These are phyloP conservation scores for Oncorhynchus nerka DNA, from an alignment of 2,113 vertebrate genomes.

Conservation along the genomic window DNA sequence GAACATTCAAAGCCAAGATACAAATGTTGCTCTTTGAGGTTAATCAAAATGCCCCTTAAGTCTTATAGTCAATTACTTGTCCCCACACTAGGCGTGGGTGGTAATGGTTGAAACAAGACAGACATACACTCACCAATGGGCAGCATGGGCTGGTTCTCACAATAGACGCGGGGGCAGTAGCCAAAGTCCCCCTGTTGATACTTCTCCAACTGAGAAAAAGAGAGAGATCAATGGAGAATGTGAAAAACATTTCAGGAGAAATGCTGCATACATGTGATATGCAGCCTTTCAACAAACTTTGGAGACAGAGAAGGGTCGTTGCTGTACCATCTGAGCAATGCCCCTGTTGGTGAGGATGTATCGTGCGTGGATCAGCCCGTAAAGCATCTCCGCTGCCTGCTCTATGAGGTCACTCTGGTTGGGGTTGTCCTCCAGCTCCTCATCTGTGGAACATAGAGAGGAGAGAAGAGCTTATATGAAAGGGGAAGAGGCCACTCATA, in stretches of 20 bases:
- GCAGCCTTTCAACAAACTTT: neutral
- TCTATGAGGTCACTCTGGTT: conserved; percentile 96
- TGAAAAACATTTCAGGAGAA: too few relatives aligned
- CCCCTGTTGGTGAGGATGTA: conserved; percentile 95
- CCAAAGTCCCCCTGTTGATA: conserved; percentile 95
- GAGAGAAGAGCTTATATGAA: neutral
- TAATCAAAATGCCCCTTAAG: too few relatives aligned
- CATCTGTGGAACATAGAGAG: conserved; percentile 69
- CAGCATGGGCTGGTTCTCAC: conserved; percentile 95
- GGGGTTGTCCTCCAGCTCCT: conserved; percentile 92
- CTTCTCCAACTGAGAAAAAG: conserved; percentile 82
- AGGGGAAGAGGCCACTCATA: too few relatives aligned
- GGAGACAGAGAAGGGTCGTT: neutral
- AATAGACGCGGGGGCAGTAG: conserved; percentile 91
- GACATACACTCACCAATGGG: conserved; percentile 84
- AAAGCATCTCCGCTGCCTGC: conserved; percentile 94
- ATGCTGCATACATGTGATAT: neutral
- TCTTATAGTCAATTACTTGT: too few relatives aligned
- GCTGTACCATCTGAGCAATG: conserved; percentile 90
- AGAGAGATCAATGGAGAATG: neutral
- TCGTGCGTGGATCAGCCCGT: conserved; percentile 91
- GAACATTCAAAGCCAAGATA: too few relatives aligned
- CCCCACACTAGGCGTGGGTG: too few relatives aligned
- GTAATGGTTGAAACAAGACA: too few relatives aligned
- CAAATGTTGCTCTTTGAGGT: too few relatives aligned